Percentiles rank a stretch among this genome's conserved stretches.
These are phyloP conservation scores for Microplitis mediator DNA, from an alignment of 1,140 invertebrate genomes.

Conservation along the genomic window DNA sequence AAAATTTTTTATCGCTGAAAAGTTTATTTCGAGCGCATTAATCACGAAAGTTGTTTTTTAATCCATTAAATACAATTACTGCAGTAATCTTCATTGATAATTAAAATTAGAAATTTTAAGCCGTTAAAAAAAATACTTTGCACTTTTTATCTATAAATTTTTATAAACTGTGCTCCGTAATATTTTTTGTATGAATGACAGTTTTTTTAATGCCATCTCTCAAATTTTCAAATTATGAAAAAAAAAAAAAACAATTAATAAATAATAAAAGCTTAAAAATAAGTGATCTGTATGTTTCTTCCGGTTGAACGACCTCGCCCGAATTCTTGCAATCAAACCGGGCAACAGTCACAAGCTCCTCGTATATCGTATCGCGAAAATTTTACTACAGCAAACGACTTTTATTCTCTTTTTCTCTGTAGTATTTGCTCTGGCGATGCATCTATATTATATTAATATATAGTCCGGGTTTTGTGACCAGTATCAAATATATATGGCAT, in stretches of 20 bases:
- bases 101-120: too few relatives aligned
- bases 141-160: too few relatives aligned
- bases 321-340: conserved; percentile 20
- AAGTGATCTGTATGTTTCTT: conserved; percentile 23
- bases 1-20: too few relatives aligned
- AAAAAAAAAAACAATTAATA: neutral
- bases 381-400: neutral
- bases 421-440: neutral
- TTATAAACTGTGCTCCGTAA: too few relatives aligned
- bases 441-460: neutral
- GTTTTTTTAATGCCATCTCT: neutral
- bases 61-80: too few relatives aligned
- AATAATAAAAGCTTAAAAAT: neutral
- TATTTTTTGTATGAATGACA: neutral
- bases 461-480: conserved; percentile 15
- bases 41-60: too few relatives aligned
- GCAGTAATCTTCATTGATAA: too few relatives aligned
- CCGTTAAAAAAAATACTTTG: too few relatives aligned
- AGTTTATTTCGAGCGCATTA: too few relatives aligned
- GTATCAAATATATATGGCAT: neutral
- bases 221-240: too few relatives aligned
- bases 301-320: conserved; percentile 37
- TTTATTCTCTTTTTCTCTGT: neutral
- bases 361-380: neutral
- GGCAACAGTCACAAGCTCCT: too few relatives aligned